Base-by-base conservation (phyloP, 2,113 vertebrate genomes). In the Microtus oregoni region DNA sequence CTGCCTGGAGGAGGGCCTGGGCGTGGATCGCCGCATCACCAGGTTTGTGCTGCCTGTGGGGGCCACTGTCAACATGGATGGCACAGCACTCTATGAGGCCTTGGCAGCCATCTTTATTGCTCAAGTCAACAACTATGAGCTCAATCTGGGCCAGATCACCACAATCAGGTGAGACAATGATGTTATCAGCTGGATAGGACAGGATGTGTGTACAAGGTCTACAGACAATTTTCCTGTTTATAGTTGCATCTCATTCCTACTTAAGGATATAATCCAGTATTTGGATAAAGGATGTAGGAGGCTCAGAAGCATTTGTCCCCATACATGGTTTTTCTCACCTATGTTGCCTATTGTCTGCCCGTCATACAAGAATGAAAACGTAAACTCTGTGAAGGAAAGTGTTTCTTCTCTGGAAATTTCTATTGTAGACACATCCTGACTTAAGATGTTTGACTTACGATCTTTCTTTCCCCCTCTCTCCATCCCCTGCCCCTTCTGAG, bases 31-130 rank as follows among this genome's bases (percentile, higher is more conserved):
- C 75, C 98, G 99, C 86, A 99, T 99, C 98, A 99, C 99, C 0
- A 99, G 99, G 52, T 99, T 99, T 20, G 98, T 99, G 47, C 98
- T 99, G 90, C 99, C 99, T 0, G 99, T 99, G 96, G 99, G 99
- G 14, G 99, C 99, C 97, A 99, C 99, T 0, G 99, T 99, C 97
- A 99, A 99, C 98, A 99, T 99, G 99, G 99, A 99, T 1, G 99
- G 99, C 94, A 99, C 99, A 0, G 99, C 99, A 13, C 98, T 99
- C 20, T 99, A 99, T 0, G 99, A 99, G 94, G 99, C 99, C 38
- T 98, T 99, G 97, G 99, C 99, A 1, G 99, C 99, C 97, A 99
- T 99, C 97, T 99, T 99, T 96, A 99, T 99, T 1, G 99, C 99
- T 52, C 99, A 99, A 96, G 99, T 99, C 97, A 99, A 99, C 98